phyloP scores from a whole-genome alignment of 2,888 invertebrate genomes.

The Ennomos erosarius region DNA sequence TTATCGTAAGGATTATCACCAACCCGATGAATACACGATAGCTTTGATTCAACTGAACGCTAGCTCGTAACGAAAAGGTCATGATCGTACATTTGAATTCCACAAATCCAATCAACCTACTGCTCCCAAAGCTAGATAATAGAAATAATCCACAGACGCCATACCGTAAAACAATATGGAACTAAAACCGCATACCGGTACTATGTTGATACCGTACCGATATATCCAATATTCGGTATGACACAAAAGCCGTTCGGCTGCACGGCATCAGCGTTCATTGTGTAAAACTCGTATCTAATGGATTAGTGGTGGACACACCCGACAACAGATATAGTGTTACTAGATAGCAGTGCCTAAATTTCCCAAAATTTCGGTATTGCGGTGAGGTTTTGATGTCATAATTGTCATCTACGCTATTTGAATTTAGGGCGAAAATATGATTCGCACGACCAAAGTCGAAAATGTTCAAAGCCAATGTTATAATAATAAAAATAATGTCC shows the following conservation, averaged over 20 bases:
- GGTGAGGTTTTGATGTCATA: slow-evolving; percentile 30
- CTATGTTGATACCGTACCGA: slow-evolving; percentile 17
- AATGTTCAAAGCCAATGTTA: no score
- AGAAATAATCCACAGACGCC: slow-evolving; percentile 28
- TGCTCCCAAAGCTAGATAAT: slow-evolving; percentile 19
- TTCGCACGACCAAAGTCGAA: no score
- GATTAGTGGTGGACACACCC: slow-evolving; percentile 65
- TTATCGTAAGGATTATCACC: no score
- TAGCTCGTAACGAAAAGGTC: not conserved
- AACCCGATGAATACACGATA: no score
- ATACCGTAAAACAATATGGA: slow-evolving; percentile 35
- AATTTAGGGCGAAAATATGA: slow-evolving; percentile 26
- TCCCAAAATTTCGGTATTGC: slow-evolving; percentile 27
- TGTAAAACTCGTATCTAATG: slow-evolving; percentile 77
- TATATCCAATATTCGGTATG: slow-evolving; percentile 21
- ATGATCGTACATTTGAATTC: slow-evolving; percentile 10
- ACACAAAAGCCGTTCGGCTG: slow-evolving; percentile 47
- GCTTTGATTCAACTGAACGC: no score
- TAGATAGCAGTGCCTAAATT: slow-evolving; percentile 20
- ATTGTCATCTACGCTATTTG: slow-evolving; percentile 30
- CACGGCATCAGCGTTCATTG: slow-evolving; percentile 60
- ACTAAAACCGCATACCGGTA: slow-evolving; percentile 29
- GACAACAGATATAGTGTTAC: slow-evolving; percentile 27
- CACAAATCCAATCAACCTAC: slow-evolving; percentile 11
- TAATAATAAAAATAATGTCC: no score